Evolutionary conservation across 2,888 invertebrate species (phyloP), one percentile per base, ranked within the genome.

Genomic region (Cynaeus angustus): DNA sequence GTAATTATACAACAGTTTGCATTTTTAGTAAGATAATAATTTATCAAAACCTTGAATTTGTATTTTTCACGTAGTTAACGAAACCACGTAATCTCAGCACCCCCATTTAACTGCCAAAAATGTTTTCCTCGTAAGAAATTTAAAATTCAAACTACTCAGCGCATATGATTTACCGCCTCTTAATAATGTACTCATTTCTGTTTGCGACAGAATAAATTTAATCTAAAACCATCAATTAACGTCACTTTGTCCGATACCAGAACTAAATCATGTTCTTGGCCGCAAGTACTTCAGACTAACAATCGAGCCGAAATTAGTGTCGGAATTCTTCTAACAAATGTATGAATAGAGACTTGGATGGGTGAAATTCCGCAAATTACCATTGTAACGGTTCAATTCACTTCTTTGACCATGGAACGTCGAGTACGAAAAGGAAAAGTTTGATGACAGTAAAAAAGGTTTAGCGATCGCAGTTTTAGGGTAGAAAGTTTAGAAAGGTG

Each of bases 341-440:
- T 41, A 55, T 56, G 56, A 56, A 56, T 56, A 56, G 56, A 56
- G 43, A 38, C 16, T 28, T 43, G 46, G 33, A 59, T 43, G 33
- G 33, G 28, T 45, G 59, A 59, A 59, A 59, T 59, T 59, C 59
- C 59, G 46, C 59, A 59, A 43, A 59, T 59, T 45, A 45, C 59
- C 45, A 45, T 46, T n/a, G 45, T 59, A 59, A 46, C 59, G 59
- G 45, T 59, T 45, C 45, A 43, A 45, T 46, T 59, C 26, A 45
- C 55, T 6, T 21, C 12, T 12, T 41, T 7, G 41, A 12, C 38
- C 12, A 12, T 41, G 12, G 12, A 41, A 3, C 5, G 28, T 33
- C 7, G n/a, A 33, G 33, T n/a, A n/a, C n/a, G n/a, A n/a, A 33
- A 33, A 33, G 33, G n/a, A 33, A n/a, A n/a, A n/a, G n/a, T n/a